Conservation (phyloP, 2,113 vertebrate species). For the Meriones unguiculatus region DNA sequence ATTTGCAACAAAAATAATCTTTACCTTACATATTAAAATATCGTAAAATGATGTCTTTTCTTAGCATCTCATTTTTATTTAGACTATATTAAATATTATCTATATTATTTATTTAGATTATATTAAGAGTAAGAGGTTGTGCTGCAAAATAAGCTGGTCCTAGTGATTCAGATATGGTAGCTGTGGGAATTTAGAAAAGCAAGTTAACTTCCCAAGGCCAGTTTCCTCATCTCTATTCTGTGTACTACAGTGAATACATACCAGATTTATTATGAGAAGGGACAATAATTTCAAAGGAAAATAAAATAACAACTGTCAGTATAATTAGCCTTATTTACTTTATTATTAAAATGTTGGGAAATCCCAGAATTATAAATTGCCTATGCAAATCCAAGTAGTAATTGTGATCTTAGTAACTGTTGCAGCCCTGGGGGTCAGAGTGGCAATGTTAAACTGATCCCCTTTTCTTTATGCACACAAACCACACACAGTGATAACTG, state of each 20-base stretch:
- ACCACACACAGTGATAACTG: constrained; percentile 78
- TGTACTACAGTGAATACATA: background rate
- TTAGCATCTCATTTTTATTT: constrained; percentile 81
- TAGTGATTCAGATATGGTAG: background rate
- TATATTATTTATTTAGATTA: constrained; percentile 76
- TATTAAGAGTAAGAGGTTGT: constrained; percentile 84
- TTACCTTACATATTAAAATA: constrained; percentile 72
- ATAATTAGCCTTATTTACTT: constrained; percentile 59
- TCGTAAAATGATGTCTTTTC: background rate
- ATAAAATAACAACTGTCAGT: background rate
- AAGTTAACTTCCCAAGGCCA: background rate
- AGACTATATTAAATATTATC: constrained; percentile 75
- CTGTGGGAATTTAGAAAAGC: background rate
- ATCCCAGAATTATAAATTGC: constrained; percentile 60
- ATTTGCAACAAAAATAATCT: constrained; percentile 76
- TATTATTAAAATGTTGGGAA: constrained; percentile 64
- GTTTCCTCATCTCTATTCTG: constrained; percentile 38
- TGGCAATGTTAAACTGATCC: constrained; percentile 12
- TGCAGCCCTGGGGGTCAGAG: constrained; percentile 56
- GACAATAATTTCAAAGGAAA: background rate
- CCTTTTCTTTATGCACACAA: constrained; percentile 63
- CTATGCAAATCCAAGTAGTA: constrained; percentile 51
- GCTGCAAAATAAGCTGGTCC: constrained; percentile 77
- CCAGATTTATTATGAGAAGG: constrained; percentile 2
- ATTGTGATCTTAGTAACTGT: constrained; percentile 54